Conservation (phyloP, 2,113 vertebrate species). For the Oceanodroma tethys region DNA sequence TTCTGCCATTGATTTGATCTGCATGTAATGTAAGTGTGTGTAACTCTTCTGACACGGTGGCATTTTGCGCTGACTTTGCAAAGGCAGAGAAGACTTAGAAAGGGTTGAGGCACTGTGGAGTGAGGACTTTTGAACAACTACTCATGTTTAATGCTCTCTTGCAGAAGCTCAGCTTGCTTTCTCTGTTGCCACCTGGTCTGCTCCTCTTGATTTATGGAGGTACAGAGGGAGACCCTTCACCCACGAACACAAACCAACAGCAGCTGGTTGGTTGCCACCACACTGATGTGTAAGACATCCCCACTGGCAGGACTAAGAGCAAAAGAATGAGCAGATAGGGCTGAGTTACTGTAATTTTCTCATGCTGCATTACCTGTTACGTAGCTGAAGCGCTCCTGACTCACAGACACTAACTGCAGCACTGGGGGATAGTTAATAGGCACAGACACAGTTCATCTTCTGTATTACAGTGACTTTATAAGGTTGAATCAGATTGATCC, state of each 20-base stretch:
- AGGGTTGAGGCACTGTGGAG: neutral
- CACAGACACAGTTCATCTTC: neutral
- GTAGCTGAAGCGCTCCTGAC: neutral
- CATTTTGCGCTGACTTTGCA: neutral
- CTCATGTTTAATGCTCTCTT: neutral
- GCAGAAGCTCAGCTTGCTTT: neutral
- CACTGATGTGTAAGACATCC: neutral
- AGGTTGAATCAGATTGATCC: neutral
- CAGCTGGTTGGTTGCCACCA: neutral
- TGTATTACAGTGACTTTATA: neutral
- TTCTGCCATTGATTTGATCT: neutral
- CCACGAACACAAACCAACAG: neutral
- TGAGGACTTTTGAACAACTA: neutral
- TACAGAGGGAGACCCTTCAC: neutral
- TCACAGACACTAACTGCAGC: neutral
- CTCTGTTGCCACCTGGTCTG: neutral
- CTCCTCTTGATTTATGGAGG: neutral
- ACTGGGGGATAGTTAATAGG: neutral
- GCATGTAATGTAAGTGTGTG: neutral
- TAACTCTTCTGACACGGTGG: neutral
- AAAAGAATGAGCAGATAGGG: neutral
- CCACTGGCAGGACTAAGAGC: neutral
- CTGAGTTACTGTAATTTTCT: neutral
- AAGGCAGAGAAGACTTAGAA: neutral
- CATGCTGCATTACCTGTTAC: neutral